These are phyloP conservation scores for Oxyura jamaicensis DNA, from an alignment of 2,113 vertebrate genomes.

Conservation along the genomic window DNA sequence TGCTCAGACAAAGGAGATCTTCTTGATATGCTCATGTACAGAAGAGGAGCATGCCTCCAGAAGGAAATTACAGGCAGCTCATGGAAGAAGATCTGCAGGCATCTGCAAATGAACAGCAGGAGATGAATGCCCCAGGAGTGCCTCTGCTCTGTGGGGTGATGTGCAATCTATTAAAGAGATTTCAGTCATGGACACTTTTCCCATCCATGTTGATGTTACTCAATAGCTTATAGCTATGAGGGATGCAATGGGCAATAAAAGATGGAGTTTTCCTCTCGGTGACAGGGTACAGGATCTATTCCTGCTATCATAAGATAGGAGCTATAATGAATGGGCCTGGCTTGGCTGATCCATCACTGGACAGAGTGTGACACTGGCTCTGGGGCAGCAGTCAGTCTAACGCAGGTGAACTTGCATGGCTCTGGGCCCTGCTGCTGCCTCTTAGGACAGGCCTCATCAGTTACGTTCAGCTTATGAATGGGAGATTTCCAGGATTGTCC, in stretches of 20 bases:
- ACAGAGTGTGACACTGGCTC: background rate
- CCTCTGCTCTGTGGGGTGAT: background rate
- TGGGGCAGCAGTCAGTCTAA: background rate
- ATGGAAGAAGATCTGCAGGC: background rate
- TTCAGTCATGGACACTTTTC: background rate
- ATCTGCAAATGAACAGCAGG: background rate
- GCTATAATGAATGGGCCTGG: background rate
- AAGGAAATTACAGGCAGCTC: background rate
- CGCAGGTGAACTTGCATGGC: background rate
- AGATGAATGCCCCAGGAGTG: background rate
- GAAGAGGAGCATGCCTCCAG: background rate
- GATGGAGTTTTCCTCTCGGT: background rate
- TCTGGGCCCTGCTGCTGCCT: background rate
- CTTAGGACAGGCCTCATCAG: background rate
- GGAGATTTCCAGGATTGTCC: background rate
- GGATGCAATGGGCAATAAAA: constrained; percentile 5
- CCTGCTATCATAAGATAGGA: background rate
- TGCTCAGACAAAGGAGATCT: background rate
- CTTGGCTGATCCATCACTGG: constrained; percentile 4
- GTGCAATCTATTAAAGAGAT: background rate
- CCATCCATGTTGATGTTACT: background rate
- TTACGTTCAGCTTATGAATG: background rate
- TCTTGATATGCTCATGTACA: background rate
- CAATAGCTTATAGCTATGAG: background rate
- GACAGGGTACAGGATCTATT: background rate